phyloP scores from a whole-genome alignment of 2,113 vertebrate genomes.

The Datnioides undecimradiatus region DNA sequence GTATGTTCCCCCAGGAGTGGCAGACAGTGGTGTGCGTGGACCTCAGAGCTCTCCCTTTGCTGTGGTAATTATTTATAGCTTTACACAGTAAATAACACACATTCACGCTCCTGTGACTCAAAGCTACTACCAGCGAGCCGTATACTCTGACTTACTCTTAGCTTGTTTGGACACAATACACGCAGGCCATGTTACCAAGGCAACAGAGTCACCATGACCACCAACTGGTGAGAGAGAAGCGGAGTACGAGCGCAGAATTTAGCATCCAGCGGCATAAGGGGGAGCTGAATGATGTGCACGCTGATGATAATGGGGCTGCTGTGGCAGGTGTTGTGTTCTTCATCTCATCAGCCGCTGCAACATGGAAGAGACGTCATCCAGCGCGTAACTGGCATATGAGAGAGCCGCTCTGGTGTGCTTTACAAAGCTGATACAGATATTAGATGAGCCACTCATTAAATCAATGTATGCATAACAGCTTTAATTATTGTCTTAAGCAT shows the following conservation, averaged over 20 bases:
- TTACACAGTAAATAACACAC: constrained; percentile 14
- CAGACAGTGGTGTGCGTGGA: background rate
- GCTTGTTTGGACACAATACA: constrained; percentile 12
- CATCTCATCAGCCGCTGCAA: background rate
- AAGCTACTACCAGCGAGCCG: background rate
- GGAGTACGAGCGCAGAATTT: background rate
- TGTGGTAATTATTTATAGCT: constrained; percentile 18
- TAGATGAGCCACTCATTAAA: background rate
- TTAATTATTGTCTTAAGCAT: background rate
- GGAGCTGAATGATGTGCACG: background rate
- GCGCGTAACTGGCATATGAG: no score
- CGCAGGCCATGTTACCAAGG: constrained; percentile 39
- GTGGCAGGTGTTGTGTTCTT: background rate
- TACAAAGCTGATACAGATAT: background rate
- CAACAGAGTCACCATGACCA: constrained; percentile 37
- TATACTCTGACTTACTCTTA: constrained; percentile 3
- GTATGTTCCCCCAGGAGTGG: no score
- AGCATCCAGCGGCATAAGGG: background rate
- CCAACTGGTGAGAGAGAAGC: constrained; percentile 6
- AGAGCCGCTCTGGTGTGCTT: no score
- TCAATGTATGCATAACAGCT: background rate
- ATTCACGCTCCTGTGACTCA: background rate
- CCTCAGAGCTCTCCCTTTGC: background rate
- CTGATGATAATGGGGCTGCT: background rate
- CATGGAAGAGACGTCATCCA: background rate